Evolutionary conservation across 2,797 vertebrate species (phyloP).

Genomic region (Cyprinodon diabolis): DNA sequence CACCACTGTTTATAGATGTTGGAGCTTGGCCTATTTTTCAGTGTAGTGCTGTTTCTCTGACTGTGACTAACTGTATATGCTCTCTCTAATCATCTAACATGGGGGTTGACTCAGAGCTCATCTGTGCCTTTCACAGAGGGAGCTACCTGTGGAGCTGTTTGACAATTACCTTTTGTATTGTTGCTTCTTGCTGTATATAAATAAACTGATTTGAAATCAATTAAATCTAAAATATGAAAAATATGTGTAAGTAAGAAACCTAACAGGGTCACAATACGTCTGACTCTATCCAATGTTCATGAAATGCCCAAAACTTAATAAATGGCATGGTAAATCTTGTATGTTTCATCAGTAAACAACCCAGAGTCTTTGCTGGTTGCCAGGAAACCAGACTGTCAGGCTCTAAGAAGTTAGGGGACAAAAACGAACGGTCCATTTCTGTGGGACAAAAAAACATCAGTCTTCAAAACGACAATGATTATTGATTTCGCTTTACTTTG

Average conservation of each 20-base stretch:
- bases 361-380: constrained; percentile 28
- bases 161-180: too few relatives aligned
- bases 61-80: too few relatives aligned
- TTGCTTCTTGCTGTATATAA: too few relatives aligned
- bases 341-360: constrained; percentile 31
- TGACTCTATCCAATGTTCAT: constrained; percentile 15
- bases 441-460: neutral
- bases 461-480: neutral
- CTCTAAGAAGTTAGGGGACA: neutral
- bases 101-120: too few relatives aligned
- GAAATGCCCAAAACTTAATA: constrained; percentile 5
- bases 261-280: neutral
- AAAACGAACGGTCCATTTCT: neutral
- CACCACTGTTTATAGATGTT: too few relatives aligned
- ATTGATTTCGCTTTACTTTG: neutral
- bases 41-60: too few relatives aligned
- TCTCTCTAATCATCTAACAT: too few relatives aligned
- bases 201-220: too few relatives aligned
- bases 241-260: too few relatives aligned
- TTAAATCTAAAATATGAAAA: neutral
- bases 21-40: too few relatives aligned
- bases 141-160: too few relatives aligned
- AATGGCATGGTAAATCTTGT: constrained; percentile 17
- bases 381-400: constrained; percentile 26
- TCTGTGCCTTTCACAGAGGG: too few relatives aligned